Percentiles rank a stretch among this genome's conserved stretches.
Conservation (phyloP, 2,113 vertebrate species). For the Camelus dromedarius region DNA sequence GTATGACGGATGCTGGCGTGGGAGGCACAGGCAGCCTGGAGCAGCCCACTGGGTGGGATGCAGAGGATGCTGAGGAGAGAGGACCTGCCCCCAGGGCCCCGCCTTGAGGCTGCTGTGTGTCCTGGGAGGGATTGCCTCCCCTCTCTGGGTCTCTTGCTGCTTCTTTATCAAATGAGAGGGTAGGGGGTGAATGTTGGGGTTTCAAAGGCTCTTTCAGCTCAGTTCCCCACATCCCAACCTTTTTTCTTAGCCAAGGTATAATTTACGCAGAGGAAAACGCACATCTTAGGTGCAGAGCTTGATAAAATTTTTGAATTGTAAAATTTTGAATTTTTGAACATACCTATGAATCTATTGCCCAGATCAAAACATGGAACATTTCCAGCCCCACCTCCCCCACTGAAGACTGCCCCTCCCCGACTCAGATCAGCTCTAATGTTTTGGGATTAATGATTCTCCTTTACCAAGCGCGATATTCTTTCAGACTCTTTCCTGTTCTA, state of each 20-base stretch:
- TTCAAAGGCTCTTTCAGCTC: background rate
- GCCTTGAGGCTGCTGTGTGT: background rate
- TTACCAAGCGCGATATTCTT: background rate
- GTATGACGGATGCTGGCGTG: background rate
- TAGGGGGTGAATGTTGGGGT: background rate
- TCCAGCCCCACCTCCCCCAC: background rate
- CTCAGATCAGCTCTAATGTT: background rate
- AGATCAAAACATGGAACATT: background rate
- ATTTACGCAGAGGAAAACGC: background rate
- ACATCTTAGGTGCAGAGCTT: background rate
- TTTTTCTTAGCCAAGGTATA: background rate
- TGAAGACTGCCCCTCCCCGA: background rate
- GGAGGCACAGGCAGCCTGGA: fast-evolving
- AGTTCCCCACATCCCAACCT: background rate
- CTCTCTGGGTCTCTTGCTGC: background rate
- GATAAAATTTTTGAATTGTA: background rate
- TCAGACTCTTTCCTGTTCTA: background rate
- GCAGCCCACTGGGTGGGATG: background rate
- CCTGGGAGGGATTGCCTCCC: background rate
- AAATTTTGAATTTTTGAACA: background rate
- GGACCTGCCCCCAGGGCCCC: background rate
- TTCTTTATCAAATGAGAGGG: background rate
- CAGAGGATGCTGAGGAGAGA: fast-evolving
- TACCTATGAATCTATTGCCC: background rate
- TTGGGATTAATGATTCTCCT: background rate